These are phyloP conservation scores for Pissodes strobi DNA, from an alignment of 1,140 invertebrate genomes.

Conservation along the genomic window DNA sequence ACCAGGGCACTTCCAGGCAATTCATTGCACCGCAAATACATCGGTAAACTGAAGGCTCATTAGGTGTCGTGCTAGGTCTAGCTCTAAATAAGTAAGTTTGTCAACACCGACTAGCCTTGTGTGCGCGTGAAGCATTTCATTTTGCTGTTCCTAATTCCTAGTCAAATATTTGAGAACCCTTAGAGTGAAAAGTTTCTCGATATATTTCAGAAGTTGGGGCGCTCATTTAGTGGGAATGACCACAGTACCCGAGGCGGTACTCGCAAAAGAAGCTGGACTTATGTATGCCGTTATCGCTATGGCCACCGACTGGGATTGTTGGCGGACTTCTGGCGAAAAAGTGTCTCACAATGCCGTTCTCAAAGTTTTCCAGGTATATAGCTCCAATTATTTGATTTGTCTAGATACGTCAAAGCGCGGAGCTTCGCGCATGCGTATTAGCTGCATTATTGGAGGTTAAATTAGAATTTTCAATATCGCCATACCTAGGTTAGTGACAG, in stretches of 20 bases:
- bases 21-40: too few relatives aligned
- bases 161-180: too few relatives aligned
- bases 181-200: too few relatives aligned
- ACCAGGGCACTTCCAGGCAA: too few relatives aligned
- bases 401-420: neutral
- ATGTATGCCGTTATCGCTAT: slow-evolving; percentile 90
- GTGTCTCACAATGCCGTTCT: slow-evolving; percentile 73
- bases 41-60: too few relatives aligned
- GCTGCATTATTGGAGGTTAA: neutral
- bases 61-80: too few relatives aligned
- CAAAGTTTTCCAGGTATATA: slow-evolving; percentile 63
- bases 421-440: too few relatives aligned
- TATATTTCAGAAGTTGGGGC: slow-evolving; percentile 71
- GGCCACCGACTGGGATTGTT: slow-evolving; percentile 98
- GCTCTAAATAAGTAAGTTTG: too few relatives aligned
- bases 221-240: slow-evolving; percentile 97
- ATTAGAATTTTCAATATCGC: neutral
- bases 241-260: slow-evolving; percentile 88
- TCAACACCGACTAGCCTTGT: too few relatives aligned
- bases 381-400: neutral
- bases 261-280: slow-evolving; percentile 96
- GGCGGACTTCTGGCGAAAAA: slow-evolving; percentile 74
- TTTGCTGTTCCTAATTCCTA: too few relatives aligned
- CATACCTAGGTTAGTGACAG: too few relatives aligned
- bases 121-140: too few relatives aligned